These are phyloP conservation scores for Idaea biselata DNA, from an alignment of 2,888 invertebrate species.

Conservation along the genomic window DNA sequence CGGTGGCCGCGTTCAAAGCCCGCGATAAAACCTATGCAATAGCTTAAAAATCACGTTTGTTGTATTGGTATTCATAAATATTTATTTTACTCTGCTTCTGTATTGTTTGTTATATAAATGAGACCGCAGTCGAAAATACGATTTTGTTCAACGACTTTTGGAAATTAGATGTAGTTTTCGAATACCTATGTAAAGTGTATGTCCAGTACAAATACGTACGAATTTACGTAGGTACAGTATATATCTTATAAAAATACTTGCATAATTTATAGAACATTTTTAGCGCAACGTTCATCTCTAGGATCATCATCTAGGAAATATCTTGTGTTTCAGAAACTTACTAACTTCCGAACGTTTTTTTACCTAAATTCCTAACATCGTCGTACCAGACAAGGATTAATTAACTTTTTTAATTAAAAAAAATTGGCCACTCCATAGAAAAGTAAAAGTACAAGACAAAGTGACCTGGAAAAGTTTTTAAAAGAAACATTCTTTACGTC, in stretches of 20 bases:
- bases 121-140: no score
- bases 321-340: not conserved
- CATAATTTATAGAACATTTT: not conserved
- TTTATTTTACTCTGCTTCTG: no score
- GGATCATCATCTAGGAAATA: not conserved
- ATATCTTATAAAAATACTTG: not conserved
- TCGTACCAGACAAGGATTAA: conserved; percentile 27
- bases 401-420: conserved; percentile 37
- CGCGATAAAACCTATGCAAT: no score
- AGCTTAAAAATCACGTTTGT: no score
- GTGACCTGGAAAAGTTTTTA: conserved; percentile 20
- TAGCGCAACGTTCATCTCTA: not conserved
- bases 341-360: not conserved
- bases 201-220: no score
- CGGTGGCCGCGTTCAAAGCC: no score
- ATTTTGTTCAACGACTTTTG: no score
- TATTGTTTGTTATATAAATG: no score
- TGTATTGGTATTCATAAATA: no score
- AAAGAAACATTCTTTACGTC: conserved; percentile 16
- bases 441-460: conserved; percentile 22
- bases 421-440: conserved; percentile 23
- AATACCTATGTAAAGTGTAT: no score
- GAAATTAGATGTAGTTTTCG: no score
- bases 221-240: not conserved
- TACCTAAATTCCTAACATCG: conserved; percentile 1